phyloP scores from a whole-genome alignment of 2,888 invertebrate species.

The Rhimphoctona megacephalus region DNA sequence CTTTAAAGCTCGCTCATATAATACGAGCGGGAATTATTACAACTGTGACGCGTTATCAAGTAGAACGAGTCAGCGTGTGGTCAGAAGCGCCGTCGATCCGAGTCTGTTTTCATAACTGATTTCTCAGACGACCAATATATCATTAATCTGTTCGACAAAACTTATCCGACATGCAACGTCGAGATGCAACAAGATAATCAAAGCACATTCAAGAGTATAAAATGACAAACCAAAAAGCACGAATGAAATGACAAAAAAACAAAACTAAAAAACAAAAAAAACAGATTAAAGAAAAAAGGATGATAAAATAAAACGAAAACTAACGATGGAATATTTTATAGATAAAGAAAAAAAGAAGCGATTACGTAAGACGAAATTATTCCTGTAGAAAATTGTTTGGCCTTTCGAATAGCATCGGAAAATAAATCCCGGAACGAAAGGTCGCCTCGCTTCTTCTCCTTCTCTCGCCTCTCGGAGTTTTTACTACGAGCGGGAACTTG shows the following conservation, averaged over 20 bases:
- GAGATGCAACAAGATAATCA: constrained; percentile 56
- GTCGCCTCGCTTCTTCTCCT: constrained; percentile 20
- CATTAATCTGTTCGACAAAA: neutral
- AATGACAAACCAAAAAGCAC: constrained; percentile 11
- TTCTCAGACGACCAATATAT: constrained; percentile 15
- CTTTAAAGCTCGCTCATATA: neutral
- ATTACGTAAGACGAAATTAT: constrained; percentile 23
- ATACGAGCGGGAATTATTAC: neutral
- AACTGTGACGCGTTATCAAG: constrained; percentile 1
- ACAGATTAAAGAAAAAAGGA: neutral
- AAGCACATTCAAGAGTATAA: constrained; percentile 55
- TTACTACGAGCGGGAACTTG: constrained; percentile 42
- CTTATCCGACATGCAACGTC: neutral
- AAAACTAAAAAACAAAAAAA: neutral
- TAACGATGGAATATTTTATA: constrained; percentile 17
- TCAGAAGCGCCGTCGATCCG: constrained; percentile 25
- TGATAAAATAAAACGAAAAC: constrained; percentile 25
- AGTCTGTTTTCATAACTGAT: constrained; percentile 9
- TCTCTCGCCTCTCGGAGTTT: constrained; percentile 11
- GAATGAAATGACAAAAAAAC: constrained; percentile 1
- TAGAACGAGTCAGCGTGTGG: constrained; percentile 37
- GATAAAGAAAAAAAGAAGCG: constrained; percentile 3
- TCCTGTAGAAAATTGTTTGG: constrained; percentile 30
- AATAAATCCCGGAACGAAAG: constrained; percentile 40
- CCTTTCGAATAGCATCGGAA: constrained; percentile 32